Evolutionary conservation across 2,797 vertebrate genomes (phyloP).

Genomic region (Peromyscus attwateri): DNA sequence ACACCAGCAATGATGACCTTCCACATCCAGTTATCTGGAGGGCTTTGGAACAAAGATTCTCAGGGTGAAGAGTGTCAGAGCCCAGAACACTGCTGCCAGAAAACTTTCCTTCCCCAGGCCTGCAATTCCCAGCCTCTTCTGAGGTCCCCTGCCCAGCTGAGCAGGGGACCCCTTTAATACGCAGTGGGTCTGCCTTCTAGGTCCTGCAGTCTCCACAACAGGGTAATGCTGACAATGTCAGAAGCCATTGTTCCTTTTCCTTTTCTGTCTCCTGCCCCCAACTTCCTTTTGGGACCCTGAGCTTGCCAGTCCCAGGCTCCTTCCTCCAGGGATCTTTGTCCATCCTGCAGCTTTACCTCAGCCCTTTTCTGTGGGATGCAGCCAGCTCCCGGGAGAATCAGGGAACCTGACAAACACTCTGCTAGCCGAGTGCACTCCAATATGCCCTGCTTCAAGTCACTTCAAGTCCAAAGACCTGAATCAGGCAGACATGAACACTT

Average conservation of each 20-base stretch:
- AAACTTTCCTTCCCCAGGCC: neutral
- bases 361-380: neutral
- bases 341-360: neutral
- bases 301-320: neutral
- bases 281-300: neutral
- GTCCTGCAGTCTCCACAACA: neutral
- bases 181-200: neutral
- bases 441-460: neutral
- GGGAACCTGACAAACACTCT: neutral
- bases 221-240: rapidly evolving
- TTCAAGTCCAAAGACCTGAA: neutral
- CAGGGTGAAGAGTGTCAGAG: neutral
- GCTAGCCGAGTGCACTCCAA: neutral
- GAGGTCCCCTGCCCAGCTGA: neutral
- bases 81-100: too few relatives aligned
- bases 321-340: neutral
- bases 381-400: neutral
- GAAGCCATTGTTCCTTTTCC: neutral
- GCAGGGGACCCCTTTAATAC: neutral
- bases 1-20: neutral
- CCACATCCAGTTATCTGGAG: neutral
- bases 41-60: conserved; percentile 9
- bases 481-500: neutral
- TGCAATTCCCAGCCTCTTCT: neutral
- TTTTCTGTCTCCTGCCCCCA: neutral